phyloP scores from a whole-genome alignment of 2,113 vertebrate genomes.

The Gopherus flavomarginatus region DNA sequence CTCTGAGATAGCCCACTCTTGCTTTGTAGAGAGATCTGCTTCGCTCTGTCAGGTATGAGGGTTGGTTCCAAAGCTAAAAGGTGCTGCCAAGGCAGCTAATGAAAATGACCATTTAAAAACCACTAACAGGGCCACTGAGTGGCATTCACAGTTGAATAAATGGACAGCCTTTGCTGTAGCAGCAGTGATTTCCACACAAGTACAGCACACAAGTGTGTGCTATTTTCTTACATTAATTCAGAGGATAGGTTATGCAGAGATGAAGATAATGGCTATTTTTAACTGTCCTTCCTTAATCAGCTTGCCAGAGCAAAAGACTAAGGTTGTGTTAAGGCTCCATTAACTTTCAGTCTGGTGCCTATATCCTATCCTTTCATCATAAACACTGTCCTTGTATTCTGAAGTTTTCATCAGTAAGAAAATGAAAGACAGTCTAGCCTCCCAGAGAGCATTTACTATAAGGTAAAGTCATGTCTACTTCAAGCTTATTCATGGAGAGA shows the following conservation, averaged over 20 bases:
- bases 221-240: neutral
- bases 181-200: conserved; percentile 1
- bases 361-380: neutral
- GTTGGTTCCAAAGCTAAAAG: neutral
- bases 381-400: accelerated
- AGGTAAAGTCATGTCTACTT: neutral
- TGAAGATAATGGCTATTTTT: neutral
- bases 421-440: neutral
- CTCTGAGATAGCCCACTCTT: neutral
- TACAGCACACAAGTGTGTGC: neutral
- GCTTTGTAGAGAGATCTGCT: neutral
- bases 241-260: neutral
- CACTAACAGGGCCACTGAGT: neutral
- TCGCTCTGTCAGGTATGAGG: neutral
- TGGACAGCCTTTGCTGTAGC: neutral
- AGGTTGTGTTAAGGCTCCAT: neutral
- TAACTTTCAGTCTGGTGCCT: neutral
- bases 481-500: neutral
- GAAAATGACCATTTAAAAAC: neutral
- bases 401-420: neutral
- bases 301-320: neutral
- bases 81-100: neutral
- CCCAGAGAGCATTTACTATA: neutral
- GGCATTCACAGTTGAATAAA: neutral
- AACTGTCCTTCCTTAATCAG: neutral